These are phyloP conservation scores for Andrena marginata DNA, from an alignment of 2,888 invertebrate genomes.

Conservation along the genomic window DNA sequence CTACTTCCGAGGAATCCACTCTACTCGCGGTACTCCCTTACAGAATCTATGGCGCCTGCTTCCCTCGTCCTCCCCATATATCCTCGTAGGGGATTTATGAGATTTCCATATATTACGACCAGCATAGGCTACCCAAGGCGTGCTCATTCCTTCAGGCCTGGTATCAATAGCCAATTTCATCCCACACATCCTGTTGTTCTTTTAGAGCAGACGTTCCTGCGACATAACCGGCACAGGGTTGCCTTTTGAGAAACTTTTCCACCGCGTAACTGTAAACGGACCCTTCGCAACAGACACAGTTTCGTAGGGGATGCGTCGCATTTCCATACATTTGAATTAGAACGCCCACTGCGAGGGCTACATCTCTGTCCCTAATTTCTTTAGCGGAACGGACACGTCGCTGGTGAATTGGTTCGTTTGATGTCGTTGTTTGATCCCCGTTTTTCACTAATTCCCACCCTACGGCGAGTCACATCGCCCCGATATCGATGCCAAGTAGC, in stretches of 20 bases:
- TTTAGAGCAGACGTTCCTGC: neutral
- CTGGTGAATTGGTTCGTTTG: constrained; percentile 13
- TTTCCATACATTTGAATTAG: constrained; percentile 62
- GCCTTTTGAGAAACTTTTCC: neutral
- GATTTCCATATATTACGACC: constrained; percentile 58
- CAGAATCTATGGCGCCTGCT: constrained; percentile 18
- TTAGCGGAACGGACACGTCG: constrained; percentile 25
- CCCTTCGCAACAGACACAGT: neutral
- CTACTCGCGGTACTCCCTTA: neutral
- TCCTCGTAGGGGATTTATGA: constrained; percentile 35
- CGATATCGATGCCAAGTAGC: neutral
- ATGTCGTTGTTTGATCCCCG: constrained; percentile 5
- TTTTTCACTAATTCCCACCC: neutral
- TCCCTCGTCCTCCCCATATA: constrained; percentile 8
- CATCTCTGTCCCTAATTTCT: constrained; percentile 41
- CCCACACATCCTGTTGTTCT: neutral
- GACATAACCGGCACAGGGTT: neutral
- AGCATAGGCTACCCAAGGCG: neutral
- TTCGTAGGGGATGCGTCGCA: constrained; percentile 8
- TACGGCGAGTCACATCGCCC: neutral
- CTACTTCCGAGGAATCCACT: constrained; percentile 21
- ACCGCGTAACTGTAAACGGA: neutral
- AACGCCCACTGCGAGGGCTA: constrained; percentile 35
- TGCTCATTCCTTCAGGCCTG: neutral
- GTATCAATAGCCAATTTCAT: constrained; percentile 7